These are phyloP conservation scores for Scaeva pyrastri DNA, from an alignment of 2,888 invertebrate species.

Conservation along the genomic window DNA sequence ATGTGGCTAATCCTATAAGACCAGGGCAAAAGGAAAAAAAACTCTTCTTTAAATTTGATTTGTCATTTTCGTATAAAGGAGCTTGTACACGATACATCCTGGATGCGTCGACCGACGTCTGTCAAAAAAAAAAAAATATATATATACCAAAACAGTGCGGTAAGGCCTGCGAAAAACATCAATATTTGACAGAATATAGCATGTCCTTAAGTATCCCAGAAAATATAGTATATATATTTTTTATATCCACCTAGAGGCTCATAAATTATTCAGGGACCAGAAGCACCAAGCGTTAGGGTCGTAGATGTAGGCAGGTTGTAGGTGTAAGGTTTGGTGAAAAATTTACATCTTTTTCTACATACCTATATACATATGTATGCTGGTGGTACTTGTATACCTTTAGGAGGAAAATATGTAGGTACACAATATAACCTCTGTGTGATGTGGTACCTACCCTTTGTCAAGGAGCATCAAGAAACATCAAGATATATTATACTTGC, in stretches of 20 bases:
- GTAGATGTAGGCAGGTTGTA: too few relatives aligned
- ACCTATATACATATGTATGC: neutral
- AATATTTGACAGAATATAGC: slow-evolving; percentile 72
- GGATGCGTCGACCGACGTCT: neutral
- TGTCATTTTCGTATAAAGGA: slow-evolving; percentile 31
- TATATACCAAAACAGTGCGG: slow-evolving; percentile 5
- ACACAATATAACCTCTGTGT: slow-evolving; percentile 25
- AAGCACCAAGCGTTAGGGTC: slow-evolving; percentile 6
- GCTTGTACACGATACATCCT: neutral
- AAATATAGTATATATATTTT: slow-evolving; percentile 55
- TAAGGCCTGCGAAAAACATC: slow-evolving; percentile 52
- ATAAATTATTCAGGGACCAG: slow-evolving; percentile 73
- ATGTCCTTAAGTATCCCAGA: slow-evolving; percentile 66
- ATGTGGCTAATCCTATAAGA: slow-evolving; percentile 40
- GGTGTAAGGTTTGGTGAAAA: slow-evolving; percentile 32
- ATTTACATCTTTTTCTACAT: slow-evolving; percentile 49
- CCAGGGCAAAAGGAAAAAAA: slow-evolving; percentile 20
- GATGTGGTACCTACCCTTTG: slow-evolving; percentile 50
- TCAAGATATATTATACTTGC: slow-evolving; percentile 14
- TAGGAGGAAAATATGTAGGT: neutral
- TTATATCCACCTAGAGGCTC: slow-evolving; percentile 66
- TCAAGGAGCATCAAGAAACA: slow-evolving; percentile 38
- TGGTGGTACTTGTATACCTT: too few relatives aligned
- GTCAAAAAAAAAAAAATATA: slow-evolving; percentile 26
- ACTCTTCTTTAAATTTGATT: slow-evolving; percentile 58